These are phyloP conservation scores for Mustela nigripes DNA, from an alignment of 2,113 vertebrate genomes.

Conservation along the genomic window DNA sequence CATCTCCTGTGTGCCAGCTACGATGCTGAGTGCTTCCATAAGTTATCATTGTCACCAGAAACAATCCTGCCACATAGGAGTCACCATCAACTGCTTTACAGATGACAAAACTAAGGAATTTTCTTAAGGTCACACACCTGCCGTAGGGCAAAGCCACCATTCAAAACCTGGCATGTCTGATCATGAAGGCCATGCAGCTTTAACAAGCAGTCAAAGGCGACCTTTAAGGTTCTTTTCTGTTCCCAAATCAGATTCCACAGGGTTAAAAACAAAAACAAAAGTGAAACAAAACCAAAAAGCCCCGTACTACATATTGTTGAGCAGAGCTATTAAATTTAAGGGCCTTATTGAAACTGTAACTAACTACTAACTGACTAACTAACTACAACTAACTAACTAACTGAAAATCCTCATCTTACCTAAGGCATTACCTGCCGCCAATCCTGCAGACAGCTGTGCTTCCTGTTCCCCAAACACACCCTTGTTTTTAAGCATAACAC, in stretches of 20 bases:
- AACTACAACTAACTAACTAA: background rate
- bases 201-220: background rate
- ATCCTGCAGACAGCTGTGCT: background rate
- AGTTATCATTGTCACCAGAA: background rate
- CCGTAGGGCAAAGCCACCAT: background rate
- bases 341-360: background rate
- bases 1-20: background rate
- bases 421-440: background rate
- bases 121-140: background rate
- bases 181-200: background rate
- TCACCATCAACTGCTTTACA: background rate
- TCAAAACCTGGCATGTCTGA: background rate
- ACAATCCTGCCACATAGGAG: background rate
- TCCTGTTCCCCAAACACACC: background rate
- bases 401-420: background rate
- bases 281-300: background rate
- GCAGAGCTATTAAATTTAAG: background rate
- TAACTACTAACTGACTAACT: background rate
- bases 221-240: background rate
- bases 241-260: background rate
- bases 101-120: background rate
- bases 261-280: background rate
- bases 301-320: background rate
- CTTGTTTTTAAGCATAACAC: background rate
- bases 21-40: background rate